Conservation (phyloP, 2,797 vertebrate species). For the Sebastes iracundus region DNA sequence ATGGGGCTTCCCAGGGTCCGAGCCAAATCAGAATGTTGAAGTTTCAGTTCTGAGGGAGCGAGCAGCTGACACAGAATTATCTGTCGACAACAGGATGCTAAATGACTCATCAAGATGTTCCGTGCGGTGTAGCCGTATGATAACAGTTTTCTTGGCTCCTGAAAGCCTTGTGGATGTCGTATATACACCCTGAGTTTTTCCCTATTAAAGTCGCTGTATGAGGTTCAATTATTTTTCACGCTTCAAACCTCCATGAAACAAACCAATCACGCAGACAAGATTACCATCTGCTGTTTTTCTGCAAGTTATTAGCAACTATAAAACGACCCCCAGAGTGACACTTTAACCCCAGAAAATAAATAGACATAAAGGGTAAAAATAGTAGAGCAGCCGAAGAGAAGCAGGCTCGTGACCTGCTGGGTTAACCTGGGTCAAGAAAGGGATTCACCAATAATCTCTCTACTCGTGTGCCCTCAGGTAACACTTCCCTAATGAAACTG, state of each 20-base stretch:
- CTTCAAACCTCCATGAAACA: background rate
- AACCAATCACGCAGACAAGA: background rate
- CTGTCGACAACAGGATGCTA: constrained; percentile 33
- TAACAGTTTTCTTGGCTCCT: constrained; percentile 18
- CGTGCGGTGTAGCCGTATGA: constrained; percentile 5
- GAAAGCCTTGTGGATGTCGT: background rate
- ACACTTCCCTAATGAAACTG: background rate
- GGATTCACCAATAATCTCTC: background rate
- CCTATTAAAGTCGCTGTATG: constrained; percentile 2
- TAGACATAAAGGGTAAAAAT: background rate
- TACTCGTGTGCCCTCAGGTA: background rate
- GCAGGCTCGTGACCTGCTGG: background rate
- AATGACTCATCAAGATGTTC: constrained; percentile 43
- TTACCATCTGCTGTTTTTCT: constrained; percentile 26
- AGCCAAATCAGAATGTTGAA: background rate
- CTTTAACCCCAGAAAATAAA: background rate
- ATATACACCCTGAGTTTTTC: background rate
- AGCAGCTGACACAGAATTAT: constrained; percentile 35
- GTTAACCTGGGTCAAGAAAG: background rate
- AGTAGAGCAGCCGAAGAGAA: background rate
- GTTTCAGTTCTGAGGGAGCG: constrained; percentile 21
- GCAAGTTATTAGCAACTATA: background rate
- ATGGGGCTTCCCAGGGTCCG: constrained; percentile 8
- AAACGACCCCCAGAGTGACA: background rate
- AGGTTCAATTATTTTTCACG: constrained; percentile 11